phyloP scores from a whole-genome alignment of 2,888 invertebrate species.

The Andrena fulva region DNA sequence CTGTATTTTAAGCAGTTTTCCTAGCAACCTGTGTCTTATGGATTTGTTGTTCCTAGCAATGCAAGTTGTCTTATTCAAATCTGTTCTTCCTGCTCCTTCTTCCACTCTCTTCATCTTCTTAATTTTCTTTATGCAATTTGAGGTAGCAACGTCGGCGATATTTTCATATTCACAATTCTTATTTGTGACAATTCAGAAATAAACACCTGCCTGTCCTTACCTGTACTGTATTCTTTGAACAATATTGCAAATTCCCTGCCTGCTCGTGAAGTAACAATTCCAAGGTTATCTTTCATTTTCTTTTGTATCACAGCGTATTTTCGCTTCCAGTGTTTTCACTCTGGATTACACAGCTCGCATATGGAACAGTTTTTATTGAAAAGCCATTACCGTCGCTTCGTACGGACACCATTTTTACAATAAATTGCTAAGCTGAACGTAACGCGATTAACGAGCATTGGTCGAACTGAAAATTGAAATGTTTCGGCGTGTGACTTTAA shows the following conservation, averaged over 20 bases:
- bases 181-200: no score
- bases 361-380: constrained; percentile 3
- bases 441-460: constrained; percentile 25
- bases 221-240: no score
- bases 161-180: no score
- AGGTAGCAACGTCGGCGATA: no score
- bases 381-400: background rate
- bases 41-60: no score
- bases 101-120: no score
- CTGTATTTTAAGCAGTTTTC: no score
- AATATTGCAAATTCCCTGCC: background rate
- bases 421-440: constrained; percentile 22
- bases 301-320: background rate
- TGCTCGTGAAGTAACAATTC: background rate
- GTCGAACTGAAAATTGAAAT: constrained; percentile 12
- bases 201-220: no score
- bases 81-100: no score
- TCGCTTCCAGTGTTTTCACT: background rate
- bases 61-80: no score
- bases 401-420: constrained; percentile 16
- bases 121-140: no score
- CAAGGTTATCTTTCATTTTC: background rate
- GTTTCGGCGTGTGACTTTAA: constrained; percentile 3
- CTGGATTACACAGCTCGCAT: constrained; percentile 4
- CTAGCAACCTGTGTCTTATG: no score